Evolutionary conservation across 37 sponge, comb jelly and placozoan genomes (phyloP), one percentile per base, ranked within the genome.

Genomic region (Oscarella lobularis): DNA sequence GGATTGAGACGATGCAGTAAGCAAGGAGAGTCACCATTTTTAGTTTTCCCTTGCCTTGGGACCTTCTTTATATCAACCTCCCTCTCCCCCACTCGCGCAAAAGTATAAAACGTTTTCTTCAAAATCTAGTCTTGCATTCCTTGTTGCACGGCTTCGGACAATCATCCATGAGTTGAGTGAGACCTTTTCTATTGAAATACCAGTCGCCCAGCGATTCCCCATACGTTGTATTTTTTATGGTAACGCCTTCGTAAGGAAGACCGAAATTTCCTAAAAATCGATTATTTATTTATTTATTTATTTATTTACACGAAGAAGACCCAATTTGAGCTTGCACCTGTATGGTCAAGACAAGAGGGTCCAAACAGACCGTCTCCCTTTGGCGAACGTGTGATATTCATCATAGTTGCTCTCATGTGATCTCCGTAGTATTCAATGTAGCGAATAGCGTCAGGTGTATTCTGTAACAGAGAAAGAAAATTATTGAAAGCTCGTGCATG

Each of bases 181-280:
- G 9, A 27, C 60, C 60, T 27, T 9, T 27, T 20, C 60, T 9
- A 48, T 48, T 48, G 31, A 68, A 68, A 68, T 68, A 68, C 71
- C 71, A 68, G 71, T 14, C 33, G 5, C 31, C 71, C 6, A 68
- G 71, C 5, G 71, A 4, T 68, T 68, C 35, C 6, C 71, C 71
- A 68, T 30, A 68, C 31, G 71, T 30, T 30, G 31, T 4, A 68
- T 14, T 14, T 34, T 68, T 14, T 5, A 68, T 20, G 6, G 6
- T 4, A 5, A 20, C 35, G 4, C 29, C 33, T 5, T 68, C 31
- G 31, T 68, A 68, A 35, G 31, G 6, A 5, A 34, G 29, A 20
- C 33, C 71, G 35, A 68, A 14, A 68, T 68, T 14, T 34, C 71
- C 71, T 68, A 35, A 32, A 68, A 35, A 68, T 29, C n/a, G n/a